These are phyloP conservation scores for Melolontha melolontha DNA, from an alignment of 2,888 invertebrate genomes.

Conservation along the genomic window DNA sequence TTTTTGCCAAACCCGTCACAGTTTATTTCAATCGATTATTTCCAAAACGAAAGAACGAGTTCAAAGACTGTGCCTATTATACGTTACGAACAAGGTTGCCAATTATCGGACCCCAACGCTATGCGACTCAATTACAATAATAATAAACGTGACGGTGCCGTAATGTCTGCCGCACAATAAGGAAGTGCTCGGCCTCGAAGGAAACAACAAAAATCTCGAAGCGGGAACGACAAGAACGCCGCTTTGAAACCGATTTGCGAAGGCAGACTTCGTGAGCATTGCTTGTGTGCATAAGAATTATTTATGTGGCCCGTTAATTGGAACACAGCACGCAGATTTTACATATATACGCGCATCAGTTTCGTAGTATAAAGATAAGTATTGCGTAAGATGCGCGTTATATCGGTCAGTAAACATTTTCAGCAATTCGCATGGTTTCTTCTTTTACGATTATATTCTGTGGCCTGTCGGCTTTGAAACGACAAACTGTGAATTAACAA, in stretches of 20 bases:
- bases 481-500: too few species aligned
- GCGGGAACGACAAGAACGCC: constrained; percentile 16
- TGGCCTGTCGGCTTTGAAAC: too few species aligned
- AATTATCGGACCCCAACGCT: constrained; percentile 11
- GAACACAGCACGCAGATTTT: constrained; percentile 17
- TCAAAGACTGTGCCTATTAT: too few species aligned
- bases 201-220: constrained; percentile 22
- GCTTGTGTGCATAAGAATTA: constrained; percentile 5
- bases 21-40: too few species aligned
- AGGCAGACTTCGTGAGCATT: neutral
- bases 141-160: constrained; percentile 29
- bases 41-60: too few species aligned
- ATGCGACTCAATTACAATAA: constrained; percentile 16
- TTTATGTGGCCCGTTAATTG: constrained; percentile 14
- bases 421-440: too few species aligned
- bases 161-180: constrained; percentile 28
- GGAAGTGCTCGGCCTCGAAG: constrained; percentile 15
- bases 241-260: neutral
- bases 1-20: too few species aligned
- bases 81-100: constrained; percentile 11
- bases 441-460: too few species aligned
- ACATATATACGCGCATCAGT: neutral
- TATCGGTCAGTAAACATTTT: neutral
- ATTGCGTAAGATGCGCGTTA: constrained; percentile 3
- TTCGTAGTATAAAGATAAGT: neutral